Percentiles rank a stretch among this genome's conserved stretches.
These are phyloP conservation scores for Crax fasciolata DNA, from an alignment of 2,797 vertebrate genomes.

Conservation along the genomic window DNA sequence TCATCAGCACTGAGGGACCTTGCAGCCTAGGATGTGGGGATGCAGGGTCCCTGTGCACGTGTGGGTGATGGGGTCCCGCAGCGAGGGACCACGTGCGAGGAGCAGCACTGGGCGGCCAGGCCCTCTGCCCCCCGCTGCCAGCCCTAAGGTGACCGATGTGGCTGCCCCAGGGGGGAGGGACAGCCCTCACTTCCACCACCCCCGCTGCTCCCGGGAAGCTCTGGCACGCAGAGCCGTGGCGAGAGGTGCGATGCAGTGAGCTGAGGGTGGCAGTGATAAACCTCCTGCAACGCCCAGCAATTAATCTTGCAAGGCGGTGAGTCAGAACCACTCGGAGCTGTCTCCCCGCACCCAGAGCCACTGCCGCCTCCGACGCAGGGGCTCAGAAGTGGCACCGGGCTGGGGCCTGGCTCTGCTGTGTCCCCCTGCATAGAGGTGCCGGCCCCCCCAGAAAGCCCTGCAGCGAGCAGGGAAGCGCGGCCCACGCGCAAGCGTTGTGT, in stretches of 20 bases:
- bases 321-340: conserved; percentile 65
- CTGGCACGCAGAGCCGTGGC: not conserved
- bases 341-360: conserved; percentile 58
- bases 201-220: not conserved
- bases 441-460: not conserved
- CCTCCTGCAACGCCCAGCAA: conserved; percentile 67
- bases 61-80: not conserved
- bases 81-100: not conserved
- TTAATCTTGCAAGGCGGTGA: conserved; percentile 82
- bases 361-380: conserved; percentile 39
- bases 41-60: not conserved
- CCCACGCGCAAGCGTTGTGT: rapidly evolving
- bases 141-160: not conserved
- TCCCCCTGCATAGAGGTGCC: not conserved
- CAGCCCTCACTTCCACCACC: not conserved
- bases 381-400: conserved; percentile 61
- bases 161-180: no score
- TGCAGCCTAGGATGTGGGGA: not conserved
- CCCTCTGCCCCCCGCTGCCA: no score
- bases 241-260: conserved; percentile 38
- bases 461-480: not conserved
- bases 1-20: not conserved
- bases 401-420: not conserved
- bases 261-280: conserved; percentile 76
- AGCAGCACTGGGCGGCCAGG: no score